Base-by-base conservation (phyloP, 2,888 invertebrate genomes). In the Lepetodrilus schrolli region DNA sequence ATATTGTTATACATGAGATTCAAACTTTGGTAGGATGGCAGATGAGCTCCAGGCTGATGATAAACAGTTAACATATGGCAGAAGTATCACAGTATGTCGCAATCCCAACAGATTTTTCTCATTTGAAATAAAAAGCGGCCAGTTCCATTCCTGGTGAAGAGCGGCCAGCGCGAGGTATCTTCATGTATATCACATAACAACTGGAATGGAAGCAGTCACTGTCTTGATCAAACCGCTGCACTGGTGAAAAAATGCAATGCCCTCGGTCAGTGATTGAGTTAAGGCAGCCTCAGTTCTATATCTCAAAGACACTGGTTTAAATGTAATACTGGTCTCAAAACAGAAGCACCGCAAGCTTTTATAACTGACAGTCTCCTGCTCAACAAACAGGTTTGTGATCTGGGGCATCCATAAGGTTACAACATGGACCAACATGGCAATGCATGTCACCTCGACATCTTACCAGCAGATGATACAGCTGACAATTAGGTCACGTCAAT, bases 261-360 rank as follows among this genome's bases (percentile, higher is more conserved):
- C 13, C 58, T 58, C 17, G 13, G 17, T 26, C 17, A 43, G 43
- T 43, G n/a, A n/a, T 17, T 17, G 13, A 43, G 13, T 17, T 43
- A 58, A 58, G 58, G 58, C 58, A 58, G 58, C n/a, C 26, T 30
- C 34, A 34, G n/a, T 30, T 58, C 58, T 58, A 26, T n/a, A n/a
- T 10, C 58, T 58, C 34, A 34, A 58, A 58, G 58, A 58, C 58
- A 58, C 58, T 34, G 58, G 58, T 58, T 26, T 58, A 30, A 58
- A 58, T 34, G 34, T 58, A 58, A 58, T 58, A 58, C 58, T 58
- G 58, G 58, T 58, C 58, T 58, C 58, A 23, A n/a, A 58, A 58
- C 58, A 58, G n/a, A 58, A 58, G 58, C 58, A 58, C 58, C 58
- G 34, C 30, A n/a, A 58, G 26, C 58, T 58, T n/a, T 17, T 30